phyloP scores from a whole-genome alignment of 1,140 invertebrate genomes.

The Fopius arisanus region DNA sequence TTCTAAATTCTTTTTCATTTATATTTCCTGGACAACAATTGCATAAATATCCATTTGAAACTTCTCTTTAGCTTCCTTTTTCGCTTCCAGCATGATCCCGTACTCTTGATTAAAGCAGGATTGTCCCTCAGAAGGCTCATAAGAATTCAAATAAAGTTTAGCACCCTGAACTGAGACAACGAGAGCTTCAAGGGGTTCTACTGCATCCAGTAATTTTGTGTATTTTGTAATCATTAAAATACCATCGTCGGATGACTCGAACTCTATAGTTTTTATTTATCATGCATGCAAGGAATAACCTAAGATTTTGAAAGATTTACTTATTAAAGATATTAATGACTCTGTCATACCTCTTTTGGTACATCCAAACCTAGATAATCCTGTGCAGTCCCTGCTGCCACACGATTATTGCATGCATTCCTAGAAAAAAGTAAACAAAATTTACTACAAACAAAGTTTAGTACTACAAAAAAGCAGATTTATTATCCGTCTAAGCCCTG shows the following conservation, averaged over 20 bases:
- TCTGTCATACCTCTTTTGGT: too few relatives aligned
- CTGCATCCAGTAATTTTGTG: neutral
- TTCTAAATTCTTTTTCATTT: neutral
- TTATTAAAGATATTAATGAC: too few relatives aligned
- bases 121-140: neutral
- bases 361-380: too few relatives aligned
- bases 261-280: too few relatives aligned
- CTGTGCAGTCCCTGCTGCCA: too few relatives aligned
- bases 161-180: neutral
- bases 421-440: too few relatives aligned
- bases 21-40: neutral
- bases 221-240: neutral
- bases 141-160: neutral
- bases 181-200: neutral
- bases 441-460: too few relatives aligned
- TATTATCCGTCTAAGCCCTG: too few relatives aligned
- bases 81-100: neutral
- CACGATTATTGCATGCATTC: too few relatives aligned
- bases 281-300: too few relatives aligned
- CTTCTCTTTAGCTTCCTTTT: neutral
- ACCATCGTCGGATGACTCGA: neutral
- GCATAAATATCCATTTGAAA: neutral
- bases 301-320: too few relatives aligned
- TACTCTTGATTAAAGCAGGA: neutral
- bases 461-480: too few relatives aligned